phyloP scores from a whole-genome alignment of 2,888 invertebrate genomes.

The Synanthedon andrenaeformis region DNA sequence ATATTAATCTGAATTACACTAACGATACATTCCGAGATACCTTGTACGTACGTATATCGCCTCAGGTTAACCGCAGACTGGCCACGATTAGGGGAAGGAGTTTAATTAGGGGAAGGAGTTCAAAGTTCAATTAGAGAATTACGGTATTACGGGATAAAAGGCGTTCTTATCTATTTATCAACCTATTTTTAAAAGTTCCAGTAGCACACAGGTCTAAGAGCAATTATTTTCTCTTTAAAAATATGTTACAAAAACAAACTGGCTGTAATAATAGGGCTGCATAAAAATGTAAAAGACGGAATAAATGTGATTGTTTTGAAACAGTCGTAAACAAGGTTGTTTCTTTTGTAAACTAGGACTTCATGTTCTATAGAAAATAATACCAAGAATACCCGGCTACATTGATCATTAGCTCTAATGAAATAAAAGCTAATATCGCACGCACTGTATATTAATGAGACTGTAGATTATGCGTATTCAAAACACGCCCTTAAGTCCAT shows the following conservation, averaged over 20 bases:
- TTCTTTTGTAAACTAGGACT: not conserved
- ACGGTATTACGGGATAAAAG: not conserved
- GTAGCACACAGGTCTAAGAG: too few relatives aligned
- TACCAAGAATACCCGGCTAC: not conserved
- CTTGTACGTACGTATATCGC: not conserved
- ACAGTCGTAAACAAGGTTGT: not conserved
- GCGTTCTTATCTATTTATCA: too few relatives aligned
- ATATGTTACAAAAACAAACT: too few relatives aligned
- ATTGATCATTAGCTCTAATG: constrained; percentile 7
- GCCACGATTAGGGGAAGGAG: not conserved
- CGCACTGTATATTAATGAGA: constrained; percentile 42
- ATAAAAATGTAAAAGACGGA: too few relatives aligned
- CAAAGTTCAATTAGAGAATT: not conserved
- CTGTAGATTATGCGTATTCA: constrained; percentile 31
- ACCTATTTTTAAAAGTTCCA: too few relatives aligned
- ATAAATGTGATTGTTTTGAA: not conserved
- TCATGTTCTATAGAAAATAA: not conserved
- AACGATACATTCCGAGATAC: not conserved
- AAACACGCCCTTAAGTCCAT: constrained; percentile 40
- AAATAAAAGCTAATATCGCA: constrained; percentile 32
- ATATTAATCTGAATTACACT: not conserved
- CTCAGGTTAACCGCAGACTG: not conserved
- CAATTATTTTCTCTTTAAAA: too few relatives aligned
- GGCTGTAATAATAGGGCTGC: too few relatives aligned
- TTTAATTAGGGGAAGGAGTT: not conserved